A percentile compares a stretch with the other conserved stretches of the same genome.
These are phyloP conservation scores for Patella pellucida DNA, from an alignment of 2,888 invertebrate species.

Conservation along the genomic window DNA sequence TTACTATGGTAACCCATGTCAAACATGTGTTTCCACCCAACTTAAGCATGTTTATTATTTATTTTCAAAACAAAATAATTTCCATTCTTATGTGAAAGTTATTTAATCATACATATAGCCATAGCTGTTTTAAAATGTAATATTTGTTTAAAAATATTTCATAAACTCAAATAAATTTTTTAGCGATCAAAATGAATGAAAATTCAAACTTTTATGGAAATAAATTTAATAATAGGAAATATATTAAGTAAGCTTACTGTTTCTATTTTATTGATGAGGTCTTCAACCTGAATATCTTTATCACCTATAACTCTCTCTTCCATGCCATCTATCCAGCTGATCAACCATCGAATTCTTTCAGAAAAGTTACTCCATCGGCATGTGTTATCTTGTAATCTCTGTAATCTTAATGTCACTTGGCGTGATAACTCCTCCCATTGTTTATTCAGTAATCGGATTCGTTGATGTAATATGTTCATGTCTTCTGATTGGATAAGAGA, in stretches of 20 bases:
- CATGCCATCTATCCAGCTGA: conserved; percentile 58
- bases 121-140: too few relatives aligned
- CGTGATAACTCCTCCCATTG: conserved; percentile 67
- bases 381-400: conserved; percentile 57
- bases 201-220: conserved; percentile 9
- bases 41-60: too few relatives aligned
- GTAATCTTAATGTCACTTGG: conserved; percentile 54
- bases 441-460: conserved; percentile 65
- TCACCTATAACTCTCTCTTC: conserved; percentile 56
- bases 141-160: too few relatives aligned
- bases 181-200: too few relatives aligned
- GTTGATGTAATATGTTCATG: conserved; percentile 62
- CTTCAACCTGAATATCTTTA: conserved; percentile 65
- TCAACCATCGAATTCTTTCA: conserved; percentile 51
- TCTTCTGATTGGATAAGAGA: conserved; percentile 61
- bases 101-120: too few relatives aligned
- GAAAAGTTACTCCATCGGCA: conserved; percentile 58
- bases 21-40: neutral
- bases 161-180: too few relatives aligned
- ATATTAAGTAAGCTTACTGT: conserved; percentile 45
- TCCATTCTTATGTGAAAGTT: too few relatives aligned
- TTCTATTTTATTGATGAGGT: conserved; percentile 61
- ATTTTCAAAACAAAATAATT: too few relatives aligned
- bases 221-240: conserved; percentile 27
- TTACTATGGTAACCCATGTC: neutral